Evolutionary conservation across 2,797 vertebrate species (phyloP), one percentile per base, ranked within the genome.

Genomic region (Toxotes lorentzi): DNA sequence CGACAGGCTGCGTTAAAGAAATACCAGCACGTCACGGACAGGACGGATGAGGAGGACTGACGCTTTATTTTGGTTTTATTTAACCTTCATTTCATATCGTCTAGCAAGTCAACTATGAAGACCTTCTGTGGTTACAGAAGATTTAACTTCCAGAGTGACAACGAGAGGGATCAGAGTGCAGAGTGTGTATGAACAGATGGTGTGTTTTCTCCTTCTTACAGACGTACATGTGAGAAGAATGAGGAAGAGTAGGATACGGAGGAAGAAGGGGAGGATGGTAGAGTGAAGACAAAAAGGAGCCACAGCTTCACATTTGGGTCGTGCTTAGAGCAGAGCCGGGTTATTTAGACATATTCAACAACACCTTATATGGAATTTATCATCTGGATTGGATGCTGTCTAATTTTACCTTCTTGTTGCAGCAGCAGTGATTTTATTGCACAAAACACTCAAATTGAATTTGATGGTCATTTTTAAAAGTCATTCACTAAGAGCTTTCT

Each of bases 21-120:
- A 83, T 7, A 65, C 30, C 70, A 68, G 64, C 7, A 2, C 32
- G 59, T 70, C 62, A 48, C 8, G 40, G 75, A 35, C 17, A 1
- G 60, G 64, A 75, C 43, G 64, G 80, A 65, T 12, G 63, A 79
- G 50, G 21, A 56, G 10, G 23, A 65, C 13, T 45, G 70, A 3
- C 35, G 41, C 66, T 82, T 76, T 40, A 56, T 35, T 81, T 71
- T 65, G 53, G 17, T 57, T 76, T 80, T 59, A 59, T 78, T 69
- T 47, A 56, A 78, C 58, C 38, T 14, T 40, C 56, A 27, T 79
- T 71, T 65, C n/a, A 38, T 34, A 74, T 72, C n/a, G 60, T 8
- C n/a, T 59, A 24, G 38, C 60, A 34, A 66, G 17, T 13, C 35
- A 0, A 23, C 35, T 21, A 27, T 27, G 56, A 67, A 62, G 12